These are phyloP conservation scores for Physocephala rufipes DNA, from an alignment of 2,888 invertebrate species.

Conservation along the genomic window DNA sequence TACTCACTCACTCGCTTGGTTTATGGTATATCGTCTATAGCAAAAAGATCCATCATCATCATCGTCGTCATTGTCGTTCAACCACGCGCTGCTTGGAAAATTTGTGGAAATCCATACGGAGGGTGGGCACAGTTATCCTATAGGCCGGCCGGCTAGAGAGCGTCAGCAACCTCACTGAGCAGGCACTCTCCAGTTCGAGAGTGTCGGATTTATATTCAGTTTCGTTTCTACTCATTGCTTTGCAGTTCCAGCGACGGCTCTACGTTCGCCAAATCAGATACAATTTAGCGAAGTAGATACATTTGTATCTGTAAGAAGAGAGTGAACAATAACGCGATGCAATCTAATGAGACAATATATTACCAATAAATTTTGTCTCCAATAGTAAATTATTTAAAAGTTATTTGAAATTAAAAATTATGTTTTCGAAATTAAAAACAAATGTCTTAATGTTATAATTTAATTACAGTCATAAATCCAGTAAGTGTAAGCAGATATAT, in stretches of 20 bases:
- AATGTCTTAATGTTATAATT: too few relatives aligned
- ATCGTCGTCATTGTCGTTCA: constrained; percentile 1
- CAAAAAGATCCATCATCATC: constrained; percentile 25
- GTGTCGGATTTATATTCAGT: constrained; percentile 20
- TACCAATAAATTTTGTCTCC: too few relatives aligned
- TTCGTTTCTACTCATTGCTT: constrained; percentile 47
- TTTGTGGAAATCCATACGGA: constrained; percentile 59
- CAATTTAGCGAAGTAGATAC: constrained; percentile 22
- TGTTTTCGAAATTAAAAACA: too few relatives aligned
- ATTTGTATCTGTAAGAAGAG: constrained; percentile 41
- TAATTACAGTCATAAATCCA: too few relatives aligned
- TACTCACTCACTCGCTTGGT: constrained; percentile 7
- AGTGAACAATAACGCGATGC: too few relatives aligned
- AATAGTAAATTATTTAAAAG: too few relatives aligned
- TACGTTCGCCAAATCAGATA: constrained; percentile 29
- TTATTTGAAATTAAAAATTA: too few relatives aligned
- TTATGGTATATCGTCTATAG: not conserved
- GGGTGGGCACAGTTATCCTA: constrained; percentile 61
- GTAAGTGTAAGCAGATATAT: too few relatives aligned
- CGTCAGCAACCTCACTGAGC: constrained; percentile 2
- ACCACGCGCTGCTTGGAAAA: constrained; percentile 16
- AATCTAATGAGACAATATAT: too few relatives aligned
- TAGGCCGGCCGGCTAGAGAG: constrained; percentile 51
- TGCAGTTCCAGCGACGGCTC: constrained; percentile 36
- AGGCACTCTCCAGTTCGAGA: not conserved